phyloP scores from a whole-genome alignment of 2,888 invertebrate species.

The Hydrotaea diabolus region DNA sequence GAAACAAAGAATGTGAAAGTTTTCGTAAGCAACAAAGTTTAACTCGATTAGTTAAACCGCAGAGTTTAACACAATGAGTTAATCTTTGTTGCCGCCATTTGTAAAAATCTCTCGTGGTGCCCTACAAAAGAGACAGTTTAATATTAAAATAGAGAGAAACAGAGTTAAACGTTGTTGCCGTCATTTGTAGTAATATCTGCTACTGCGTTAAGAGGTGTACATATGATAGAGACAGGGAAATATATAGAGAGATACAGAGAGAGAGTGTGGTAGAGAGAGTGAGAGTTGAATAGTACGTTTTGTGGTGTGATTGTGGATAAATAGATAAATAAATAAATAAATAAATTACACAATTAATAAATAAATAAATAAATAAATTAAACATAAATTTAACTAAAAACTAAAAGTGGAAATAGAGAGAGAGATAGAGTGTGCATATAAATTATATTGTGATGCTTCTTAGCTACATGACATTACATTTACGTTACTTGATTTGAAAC shows the following conservation, averaged over 20 bases:
- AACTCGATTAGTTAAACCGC: too few relatives aligned
- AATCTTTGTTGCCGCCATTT: too few relatives aligned
- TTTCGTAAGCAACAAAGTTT: too few relatives aligned
- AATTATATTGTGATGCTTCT: constrained; percentile 45
- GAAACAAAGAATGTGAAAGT: too few relatives aligned
- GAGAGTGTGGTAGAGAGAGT: constrained; percentile 63
- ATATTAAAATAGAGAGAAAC: too few relatives aligned
- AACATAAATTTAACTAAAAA: constrained; percentile 63
- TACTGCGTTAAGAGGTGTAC: background rate
- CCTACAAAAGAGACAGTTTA: too few relatives aligned
- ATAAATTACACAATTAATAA: constrained; percentile 71
- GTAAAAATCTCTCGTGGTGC: too few relatives aligned
- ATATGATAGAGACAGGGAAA: constrained; percentile 65
- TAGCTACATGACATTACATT: constrained; percentile 33
- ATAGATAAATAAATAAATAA: constrained; percentile 68
- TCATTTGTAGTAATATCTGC: background rate
- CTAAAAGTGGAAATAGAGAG: constrained; percentile 34
- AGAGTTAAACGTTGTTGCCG: background rate
- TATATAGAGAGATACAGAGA: constrained; percentile 68
- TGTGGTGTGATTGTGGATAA: constrained; percentile 30
- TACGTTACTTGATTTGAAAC: constrained; percentile 38
- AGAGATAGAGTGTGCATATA: constrained; percentile 34
- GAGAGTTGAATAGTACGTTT: constrained; percentile 24
- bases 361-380: constrained; percentile 74
- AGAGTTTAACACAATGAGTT: too few relatives aligned